Evolutionary conservation across 2,797 vertebrate genomes (phyloP).

Genomic region (Sylvilagus floridanus): DNA sequence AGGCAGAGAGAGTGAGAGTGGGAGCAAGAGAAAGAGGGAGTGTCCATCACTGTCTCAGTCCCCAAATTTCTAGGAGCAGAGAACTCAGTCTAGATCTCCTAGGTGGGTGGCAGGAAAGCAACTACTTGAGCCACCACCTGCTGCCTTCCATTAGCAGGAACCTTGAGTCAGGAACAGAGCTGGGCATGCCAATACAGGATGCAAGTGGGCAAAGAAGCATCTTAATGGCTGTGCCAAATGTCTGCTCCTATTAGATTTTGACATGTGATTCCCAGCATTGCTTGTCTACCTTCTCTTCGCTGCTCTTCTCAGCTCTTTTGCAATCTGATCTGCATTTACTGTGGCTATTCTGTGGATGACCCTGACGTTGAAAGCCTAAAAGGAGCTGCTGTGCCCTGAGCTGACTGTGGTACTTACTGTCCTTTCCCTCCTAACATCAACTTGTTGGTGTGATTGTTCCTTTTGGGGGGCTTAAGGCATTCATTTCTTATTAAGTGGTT

Average conservation of each 20-base stretch:
- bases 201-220: no score
- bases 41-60: no score
- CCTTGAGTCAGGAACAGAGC: no score
- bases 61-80: no score
- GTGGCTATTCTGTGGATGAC: background rate
- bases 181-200: no score
- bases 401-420: background rate
- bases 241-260: background rate
- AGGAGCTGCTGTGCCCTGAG: background rate
- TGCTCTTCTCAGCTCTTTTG: background rate
- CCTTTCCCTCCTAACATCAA: background rate
- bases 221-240: no score
- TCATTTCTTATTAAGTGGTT: background rate
- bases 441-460: background rate
- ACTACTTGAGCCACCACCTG: no score
- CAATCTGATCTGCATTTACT: background rate
- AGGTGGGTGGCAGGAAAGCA: no score
- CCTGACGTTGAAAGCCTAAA: background rate
- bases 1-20: no score
- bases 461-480: background rate
- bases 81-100: no score
- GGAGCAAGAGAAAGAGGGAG: no score
- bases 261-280: background rate
- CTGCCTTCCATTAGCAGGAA: no score
- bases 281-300: background rate